phyloP scores from a whole-genome alignment of 2,113 vertebrate species.

The Ptyas mucosa region DNA sequence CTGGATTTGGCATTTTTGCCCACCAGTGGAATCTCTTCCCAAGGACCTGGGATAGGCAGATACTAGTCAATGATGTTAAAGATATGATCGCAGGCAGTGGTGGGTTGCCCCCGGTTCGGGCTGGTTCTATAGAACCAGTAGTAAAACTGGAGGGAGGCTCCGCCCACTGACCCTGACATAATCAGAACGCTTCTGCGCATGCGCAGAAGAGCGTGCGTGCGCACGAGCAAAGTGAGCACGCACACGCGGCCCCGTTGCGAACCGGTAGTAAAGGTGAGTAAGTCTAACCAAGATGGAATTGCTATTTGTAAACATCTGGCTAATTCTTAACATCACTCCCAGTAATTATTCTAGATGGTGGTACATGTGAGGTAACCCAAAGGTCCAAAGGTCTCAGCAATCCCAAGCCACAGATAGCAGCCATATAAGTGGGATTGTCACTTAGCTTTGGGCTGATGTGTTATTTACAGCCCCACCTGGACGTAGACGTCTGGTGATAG shows the following conservation, averaged over 20 bases:
- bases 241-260: no score
- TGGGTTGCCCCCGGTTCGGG: no score
- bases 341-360: background rate
- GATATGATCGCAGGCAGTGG: background rate
- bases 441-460: background rate
- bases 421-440: background rate
- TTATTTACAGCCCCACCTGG: background rate
- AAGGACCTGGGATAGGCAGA: background rate
- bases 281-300: background rate
- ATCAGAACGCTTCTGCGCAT: no score
- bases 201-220: no score
- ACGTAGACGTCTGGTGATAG: background rate
- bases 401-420: background rate
- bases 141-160: no score
- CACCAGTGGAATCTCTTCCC: background rate
- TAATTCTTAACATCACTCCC: background rate
- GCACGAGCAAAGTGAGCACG: no score
- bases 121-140: no score
- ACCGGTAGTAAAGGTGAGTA: background rate
- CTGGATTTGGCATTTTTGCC: background rate
- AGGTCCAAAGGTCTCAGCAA: background rate
- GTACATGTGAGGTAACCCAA: background rate
- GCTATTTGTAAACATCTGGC: background rate
- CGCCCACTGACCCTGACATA: no score
- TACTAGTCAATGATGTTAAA: background rate